phyloP scores from a whole-genome alignment of 1,140 invertebrate species.

The Aleiodes sp. region DNA sequence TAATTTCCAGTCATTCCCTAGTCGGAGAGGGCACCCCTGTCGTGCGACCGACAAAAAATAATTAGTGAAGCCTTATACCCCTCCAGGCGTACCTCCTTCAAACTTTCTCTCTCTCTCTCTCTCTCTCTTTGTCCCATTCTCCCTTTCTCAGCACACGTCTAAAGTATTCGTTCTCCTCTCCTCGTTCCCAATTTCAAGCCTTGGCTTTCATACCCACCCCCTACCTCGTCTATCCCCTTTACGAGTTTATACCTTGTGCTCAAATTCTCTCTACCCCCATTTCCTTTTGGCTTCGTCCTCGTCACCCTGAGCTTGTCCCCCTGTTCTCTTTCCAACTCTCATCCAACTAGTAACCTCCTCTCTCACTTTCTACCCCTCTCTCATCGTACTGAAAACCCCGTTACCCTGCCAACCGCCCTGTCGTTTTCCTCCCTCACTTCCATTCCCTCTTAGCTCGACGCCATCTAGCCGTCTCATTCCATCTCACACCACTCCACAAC shows the following conservation, averaged over 20 bases:
- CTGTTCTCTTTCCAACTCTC: not conserved
- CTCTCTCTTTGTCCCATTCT: constrained; percentile 8
- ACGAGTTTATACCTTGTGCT: constrained; percentile 49
- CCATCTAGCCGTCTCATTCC: constrained; percentile 26
- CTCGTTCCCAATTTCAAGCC: constrained; percentile 23
- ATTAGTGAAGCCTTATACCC: constrained; percentile 64
- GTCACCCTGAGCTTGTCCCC: constrained; percentile 7
- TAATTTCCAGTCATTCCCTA: constrained; percentile 61
- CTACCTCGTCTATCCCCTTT: no score
- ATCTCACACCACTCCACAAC: constrained; percentile 41
- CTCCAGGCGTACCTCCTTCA: constrained; percentile 40
- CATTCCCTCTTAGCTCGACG: constrained; percentile 32
- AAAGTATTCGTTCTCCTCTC: constrained; percentile 38
- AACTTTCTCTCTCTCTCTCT: constrained; percentile 25
- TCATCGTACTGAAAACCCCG: constrained; percentile 42
- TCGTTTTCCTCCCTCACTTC: constrained; percentile 27
- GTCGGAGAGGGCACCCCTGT: constrained; percentile 54
- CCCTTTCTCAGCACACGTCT: not conserved
- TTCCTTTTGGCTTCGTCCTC: constrained; percentile 16
- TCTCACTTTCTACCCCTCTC: constrained; percentile 27
- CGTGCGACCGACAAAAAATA: constrained; percentile 63
- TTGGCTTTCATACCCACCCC: constrained; percentile 27
- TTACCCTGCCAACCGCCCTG: constrained; percentile 48
- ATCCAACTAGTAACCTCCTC: not conserved
- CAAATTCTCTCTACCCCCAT: constrained; percentile 44